Base-by-base conservation (phyloP, 2,797 vertebrate species). In the Otolemur crassicaudatus region DNA sequence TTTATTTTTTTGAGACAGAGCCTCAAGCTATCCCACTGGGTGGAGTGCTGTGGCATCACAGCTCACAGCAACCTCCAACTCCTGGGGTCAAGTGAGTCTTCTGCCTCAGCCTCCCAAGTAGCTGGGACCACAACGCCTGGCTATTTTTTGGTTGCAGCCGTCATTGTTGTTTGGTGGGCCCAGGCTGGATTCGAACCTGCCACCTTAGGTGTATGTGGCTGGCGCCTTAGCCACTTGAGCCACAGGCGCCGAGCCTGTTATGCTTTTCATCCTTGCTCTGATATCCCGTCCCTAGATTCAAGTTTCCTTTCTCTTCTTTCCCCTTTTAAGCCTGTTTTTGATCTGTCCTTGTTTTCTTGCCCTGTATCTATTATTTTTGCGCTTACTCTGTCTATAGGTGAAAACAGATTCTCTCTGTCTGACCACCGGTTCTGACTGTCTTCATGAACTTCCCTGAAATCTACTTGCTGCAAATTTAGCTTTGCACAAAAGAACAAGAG, bases 291-390 rank as follows among this genome's bases (percentile, higher is more conserved):
- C 61, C 1, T 5, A 65, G 85, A 63, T 86, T 95, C 92, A 87
- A 70, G 80, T 97, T 95, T 92, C 87, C n/a, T 88, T 89, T 92
- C 85, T 96, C 65, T 84, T 87, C 84, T 95, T 94, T 90, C 43
- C 46, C 67, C 73, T 88, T 82, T 80, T 84, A 85, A 81, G 53
- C 63, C 88, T 80, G 22, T 88, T 92, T 95, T 94, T 84, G 29
- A 88, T 80, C 53, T 95, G 88, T 67, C 56, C 86, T 88, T 90
- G 65, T 86, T 96, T 95, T 75, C 82, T 91, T 90, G 93, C 75
- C 92, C 56, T 40, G 4, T 91, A 89, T 94, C 70, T 77, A 9
- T 96, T 94, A 76, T 89, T 94, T 95, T 88, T 95, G 88, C 67
- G 86, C 75, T 79, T 70, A 40, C 73, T 86, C 16, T 95, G 80